These are phyloP conservation scores for Chondrilla cf. caribensis DNA, from an alignment of 37 sponge, comb jelly and placozoan genomes.

Conservation along the genomic window DNA sequence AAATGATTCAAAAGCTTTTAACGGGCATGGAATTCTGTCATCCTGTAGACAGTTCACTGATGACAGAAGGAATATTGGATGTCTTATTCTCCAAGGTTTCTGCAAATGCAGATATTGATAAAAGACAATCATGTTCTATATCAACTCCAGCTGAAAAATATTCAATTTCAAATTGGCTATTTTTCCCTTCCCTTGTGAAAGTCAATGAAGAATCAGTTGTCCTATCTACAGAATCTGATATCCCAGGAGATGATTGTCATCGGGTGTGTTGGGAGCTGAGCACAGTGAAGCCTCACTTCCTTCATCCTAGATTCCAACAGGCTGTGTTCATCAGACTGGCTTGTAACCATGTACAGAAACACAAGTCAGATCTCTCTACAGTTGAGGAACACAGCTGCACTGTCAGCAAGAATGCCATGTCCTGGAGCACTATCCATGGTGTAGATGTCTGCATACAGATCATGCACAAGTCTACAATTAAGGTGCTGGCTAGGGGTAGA, in stretches of 20 bases:
- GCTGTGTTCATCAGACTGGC: background rate
- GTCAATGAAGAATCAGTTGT: too few species aligned
- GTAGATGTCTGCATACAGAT: background rate
- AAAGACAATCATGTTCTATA: too few species aligned
- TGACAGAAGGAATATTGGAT: background rate
- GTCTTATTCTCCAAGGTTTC: too few species aligned
- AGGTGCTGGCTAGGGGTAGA: background rate
- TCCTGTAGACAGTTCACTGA: background rate
- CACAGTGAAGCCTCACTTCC: background rate
- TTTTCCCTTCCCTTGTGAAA: background rate
- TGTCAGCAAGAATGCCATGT: background rate
- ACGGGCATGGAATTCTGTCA: background rate
- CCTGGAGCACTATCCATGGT: background rate
- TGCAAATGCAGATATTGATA: too few species aligned
- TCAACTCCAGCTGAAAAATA: too few species aligned
- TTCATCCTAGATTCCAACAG: background rate
- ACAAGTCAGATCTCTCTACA: background rate
- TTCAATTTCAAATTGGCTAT: background rate
- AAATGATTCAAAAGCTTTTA: background rate
- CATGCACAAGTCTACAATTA: background rate
- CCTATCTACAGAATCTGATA: too few species aligned
- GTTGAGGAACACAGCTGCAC: background rate
- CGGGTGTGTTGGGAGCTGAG: background rate
- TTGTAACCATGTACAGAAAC: background rate
- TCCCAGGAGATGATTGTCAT: background rate